phyloP scores from a whole-genome alignment of 2,797 vertebrate species.

The Rhabdomys pumilio region DNA sequence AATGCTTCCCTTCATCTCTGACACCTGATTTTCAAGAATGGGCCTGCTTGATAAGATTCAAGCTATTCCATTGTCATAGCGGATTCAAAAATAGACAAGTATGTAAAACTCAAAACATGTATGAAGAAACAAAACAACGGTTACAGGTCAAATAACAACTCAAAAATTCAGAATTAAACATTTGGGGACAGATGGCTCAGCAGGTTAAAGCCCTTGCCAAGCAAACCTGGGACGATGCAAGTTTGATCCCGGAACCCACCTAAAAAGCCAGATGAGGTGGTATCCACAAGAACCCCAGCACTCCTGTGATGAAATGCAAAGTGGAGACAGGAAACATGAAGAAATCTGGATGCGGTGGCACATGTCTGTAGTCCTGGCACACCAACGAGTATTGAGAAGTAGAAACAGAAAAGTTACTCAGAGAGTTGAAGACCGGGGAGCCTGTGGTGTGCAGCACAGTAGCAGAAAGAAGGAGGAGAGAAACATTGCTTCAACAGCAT shows the following conservation, averaged over 20 bases:
- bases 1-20: neutral
- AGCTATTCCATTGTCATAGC: neutral
- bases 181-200: neutral
- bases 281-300: neutral
- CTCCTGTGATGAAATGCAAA: neutral
- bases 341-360: neutral
- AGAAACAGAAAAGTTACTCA: neutral
- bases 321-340: neutral
- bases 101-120: neutral
- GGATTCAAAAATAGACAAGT: neutral
- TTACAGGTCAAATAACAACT: neutral
- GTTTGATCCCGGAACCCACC: neutral
- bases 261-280: neutral
- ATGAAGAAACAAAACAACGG: neutral
- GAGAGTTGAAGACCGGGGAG: neutral
- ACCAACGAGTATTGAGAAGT: accelerated
- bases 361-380: neutral
- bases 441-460: neutral
- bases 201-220: neutral
- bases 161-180: neutral
- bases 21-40: neutral
- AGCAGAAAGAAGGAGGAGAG: neutral
- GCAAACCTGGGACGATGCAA: neutral
- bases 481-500: neutral
- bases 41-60: neutral